Conservation (phyloP, 1,140 invertebrate genomes). For the Calliopsis andreniformis region DNA sequence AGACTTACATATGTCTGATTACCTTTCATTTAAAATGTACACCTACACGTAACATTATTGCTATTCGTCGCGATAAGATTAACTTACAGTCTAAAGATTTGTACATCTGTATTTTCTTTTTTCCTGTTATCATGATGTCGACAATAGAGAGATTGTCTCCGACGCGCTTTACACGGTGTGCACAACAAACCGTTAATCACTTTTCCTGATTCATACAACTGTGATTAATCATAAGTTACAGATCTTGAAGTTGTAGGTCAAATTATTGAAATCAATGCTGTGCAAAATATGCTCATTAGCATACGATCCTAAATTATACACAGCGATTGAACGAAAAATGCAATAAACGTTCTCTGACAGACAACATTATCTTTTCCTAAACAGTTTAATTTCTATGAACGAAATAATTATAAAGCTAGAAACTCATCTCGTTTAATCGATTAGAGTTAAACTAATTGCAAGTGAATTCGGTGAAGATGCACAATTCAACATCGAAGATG, state of each 20-base stretch:
- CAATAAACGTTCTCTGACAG: neutral
- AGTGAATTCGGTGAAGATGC: neutral
- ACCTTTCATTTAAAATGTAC: conserved; percentile 68
- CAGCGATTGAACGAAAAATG: conserved; percentile 5
- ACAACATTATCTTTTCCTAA: neutral
- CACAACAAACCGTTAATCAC: no score
- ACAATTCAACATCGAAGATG: neutral
- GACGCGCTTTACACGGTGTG: conserved; percentile 27
- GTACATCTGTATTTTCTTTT: conserved; percentile 71
- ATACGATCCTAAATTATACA: neutral
- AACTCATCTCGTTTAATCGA: conserved; percentile 11
- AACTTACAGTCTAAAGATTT: conserved; percentile 74
- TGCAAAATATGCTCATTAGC: neutral
- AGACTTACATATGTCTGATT: conserved; percentile 36
- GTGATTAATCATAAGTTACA: neutral
- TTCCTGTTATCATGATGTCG: conserved; percentile 42
- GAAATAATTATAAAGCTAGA: neutral
- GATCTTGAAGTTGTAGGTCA: no score
- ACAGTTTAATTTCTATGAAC: no score
- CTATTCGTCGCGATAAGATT: conserved; percentile 71
- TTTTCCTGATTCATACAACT: neutral
- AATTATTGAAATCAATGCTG: neutral
- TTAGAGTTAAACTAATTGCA: neutral
- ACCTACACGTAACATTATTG: conserved; percentile 74
- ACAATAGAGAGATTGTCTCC: conserved; percentile 65